phyloP scores from a whole-genome alignment of 2,888 invertebrate genomes.

The Heterodera filipjevi region DNA sequence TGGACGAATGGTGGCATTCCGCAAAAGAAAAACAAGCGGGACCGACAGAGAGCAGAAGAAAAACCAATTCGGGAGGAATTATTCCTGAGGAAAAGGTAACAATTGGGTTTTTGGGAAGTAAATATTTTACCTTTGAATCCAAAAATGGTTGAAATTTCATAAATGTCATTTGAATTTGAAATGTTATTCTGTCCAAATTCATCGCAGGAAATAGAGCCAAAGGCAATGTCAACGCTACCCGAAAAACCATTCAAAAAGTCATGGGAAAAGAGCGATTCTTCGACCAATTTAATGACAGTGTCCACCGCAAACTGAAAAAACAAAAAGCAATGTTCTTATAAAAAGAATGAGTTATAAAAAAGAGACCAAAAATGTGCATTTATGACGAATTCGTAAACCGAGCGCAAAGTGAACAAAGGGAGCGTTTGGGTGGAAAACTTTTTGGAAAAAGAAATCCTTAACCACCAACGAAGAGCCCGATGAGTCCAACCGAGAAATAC shows the following conservation, averaged over 20 bases:
- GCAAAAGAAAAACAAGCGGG: conserved; percentile 45
- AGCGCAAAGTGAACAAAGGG: conserved; percentile 33
- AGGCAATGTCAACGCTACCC: conserved; percentile 17
- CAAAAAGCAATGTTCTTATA: neutral
- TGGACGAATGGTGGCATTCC: conserved; percentile 33
- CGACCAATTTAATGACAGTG: neutral
- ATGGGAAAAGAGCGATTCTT: too few relatives aligned
- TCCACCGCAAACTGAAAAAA: conserved; percentile 33
- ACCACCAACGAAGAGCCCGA: conserved; percentile 5
- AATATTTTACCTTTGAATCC: conserved; percentile 41
- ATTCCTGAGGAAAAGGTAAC: conserved; percentile 36
- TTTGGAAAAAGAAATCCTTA: neutral
- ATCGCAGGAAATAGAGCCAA: conserved; percentile 19
- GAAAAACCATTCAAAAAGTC: conserved; percentile 17
- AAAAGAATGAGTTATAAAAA: neutral
- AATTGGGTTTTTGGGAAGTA: neutral
- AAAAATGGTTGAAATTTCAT: conserved; percentile 41
- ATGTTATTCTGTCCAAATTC: neutral
- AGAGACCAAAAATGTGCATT: conserved; percentile 27
- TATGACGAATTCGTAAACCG: conserved; percentile 29
- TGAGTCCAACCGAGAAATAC: neutral
- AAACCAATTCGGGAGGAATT: conserved; percentile 38
- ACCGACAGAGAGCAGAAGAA: conserved; percentile 47
- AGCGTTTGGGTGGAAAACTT: conserved; percentile 11
- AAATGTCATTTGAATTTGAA: too few relatives aligned